phyloP scores from a whole-genome alignment of 2,888 invertebrate genomes.

The Mesorhabditis belari region DNA sequence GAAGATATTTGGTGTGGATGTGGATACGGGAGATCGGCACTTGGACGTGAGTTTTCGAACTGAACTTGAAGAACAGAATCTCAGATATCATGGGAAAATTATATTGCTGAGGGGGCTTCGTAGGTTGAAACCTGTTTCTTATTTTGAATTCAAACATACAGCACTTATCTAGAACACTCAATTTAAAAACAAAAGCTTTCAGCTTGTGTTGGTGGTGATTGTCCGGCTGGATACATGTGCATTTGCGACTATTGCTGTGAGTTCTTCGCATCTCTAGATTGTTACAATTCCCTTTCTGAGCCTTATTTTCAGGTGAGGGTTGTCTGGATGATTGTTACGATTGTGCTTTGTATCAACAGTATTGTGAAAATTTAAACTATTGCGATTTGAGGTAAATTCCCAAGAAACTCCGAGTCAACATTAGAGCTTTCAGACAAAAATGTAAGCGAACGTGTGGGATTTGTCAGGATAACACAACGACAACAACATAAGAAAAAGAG shows the following conservation, averaged over 20 bases:
- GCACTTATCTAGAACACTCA: too few species aligned
- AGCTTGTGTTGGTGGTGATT: conserved; percentile 27
- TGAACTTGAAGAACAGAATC: too few species aligned
- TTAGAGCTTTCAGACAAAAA: conserved; percentile 1
- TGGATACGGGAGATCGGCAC: conserved; percentile 14
- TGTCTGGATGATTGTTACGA: conserved; percentile 28
- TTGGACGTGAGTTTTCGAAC: conserved; percentile 24
- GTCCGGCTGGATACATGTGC: conserved; percentile 24
- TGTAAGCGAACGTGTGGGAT: conserved; percentile 11
- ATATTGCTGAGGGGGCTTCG: too few species aligned
- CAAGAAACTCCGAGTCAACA: background rate
- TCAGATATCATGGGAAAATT: too few species aligned
- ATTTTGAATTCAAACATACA: too few species aligned
- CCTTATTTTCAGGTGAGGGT: conserved; percentile 18
- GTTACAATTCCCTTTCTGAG: background rate
- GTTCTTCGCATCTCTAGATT: background rate
- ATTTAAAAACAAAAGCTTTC: conserved; percentile 3
- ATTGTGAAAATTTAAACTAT: conserved; percentile 19
- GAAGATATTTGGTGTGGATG: conserved; percentile 21
- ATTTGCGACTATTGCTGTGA: conserved; percentile 29
- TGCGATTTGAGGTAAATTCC: conserved; percentile 15
- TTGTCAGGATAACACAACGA: conserved; percentile 4
- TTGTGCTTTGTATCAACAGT: conserved; percentile 20
- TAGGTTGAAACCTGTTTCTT: too few species aligned
- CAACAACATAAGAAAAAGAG: too few species aligned